Evolutionary conservation across 2,797 vertebrate species (phyloP), one percentile per base, ranked within the genome.

Genomic region (Rhyacichthys aspro): DNA sequence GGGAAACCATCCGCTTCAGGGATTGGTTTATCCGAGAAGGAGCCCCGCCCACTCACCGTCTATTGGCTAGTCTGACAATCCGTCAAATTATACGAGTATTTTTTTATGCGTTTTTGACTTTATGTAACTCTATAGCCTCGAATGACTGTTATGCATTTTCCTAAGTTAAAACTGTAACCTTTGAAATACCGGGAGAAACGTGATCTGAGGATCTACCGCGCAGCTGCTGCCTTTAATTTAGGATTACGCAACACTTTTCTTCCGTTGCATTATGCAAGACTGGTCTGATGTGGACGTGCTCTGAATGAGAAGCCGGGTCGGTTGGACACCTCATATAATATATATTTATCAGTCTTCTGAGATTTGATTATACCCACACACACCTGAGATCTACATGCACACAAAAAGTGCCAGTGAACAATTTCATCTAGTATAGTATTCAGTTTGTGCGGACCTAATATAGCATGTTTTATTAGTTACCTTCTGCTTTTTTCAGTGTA

Each of bases 201-300:
- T 34, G 39, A 52, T 1, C 7, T 5, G n/a, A 32, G n/a, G 52
- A 54, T 33, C 33, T 46, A n/a, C 43, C 54, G 33, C 12, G 12
- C 36, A 50, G 0, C 19, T 41, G 9, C 15, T 17, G 12, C 14
- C 11, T 1, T 47, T 23, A 19, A 11, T 10, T 14, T 48, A 17
- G 5, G 18, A 66, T 90, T 88, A 85, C 63, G 79, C 76, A 90
- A 88, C 53, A 60, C 23, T 16, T 18, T 42, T 39, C 60, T 17
- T 43, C 61, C 67, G 50, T 86, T 82, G 58, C 72, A 74, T 86
- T 81, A 86, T 63, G 76, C 70, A 87, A 85, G 47, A 34, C 43
- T 11, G 18, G 43, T 32, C 56, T 52, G 23, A 60, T 47, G 52
- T 39, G n/a, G 23, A 67, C 66, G 71, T 81, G 76, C 38, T 50